Evolutionary conservation across 2,888 invertebrate genomes (phyloP), one percentile per base, ranked within the genome.

Genomic region (Macrophya annulata): DNA sequence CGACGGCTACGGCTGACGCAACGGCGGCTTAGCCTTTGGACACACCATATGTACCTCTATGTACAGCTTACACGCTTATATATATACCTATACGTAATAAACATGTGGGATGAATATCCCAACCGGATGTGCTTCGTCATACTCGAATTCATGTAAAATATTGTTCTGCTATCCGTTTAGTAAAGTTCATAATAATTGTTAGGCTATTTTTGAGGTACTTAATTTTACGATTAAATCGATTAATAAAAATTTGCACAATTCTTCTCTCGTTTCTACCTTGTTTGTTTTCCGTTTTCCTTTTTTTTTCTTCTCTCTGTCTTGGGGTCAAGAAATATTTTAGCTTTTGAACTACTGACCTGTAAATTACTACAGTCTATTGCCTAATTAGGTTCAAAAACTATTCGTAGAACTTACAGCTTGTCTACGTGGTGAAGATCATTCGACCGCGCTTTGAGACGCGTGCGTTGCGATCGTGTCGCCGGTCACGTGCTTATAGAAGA

Each of bases 111-210:
- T 68, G 68, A 68, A 68, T 68, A 37, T 68, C 37, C 15, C 37
- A 68, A 68, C 37, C 68, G 68, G 68, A 68, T 68, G 68, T 68
- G 68, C 12, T 10, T 31, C 74, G 74, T 74, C 45, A 37, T 68
- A 5, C 68, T 68, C 68, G 68, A 68, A 68, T 37, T 37, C 37
- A 37, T 62, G 10, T 62, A 25, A 5, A 25, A 62, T 21, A 62
- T 62, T 62, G 62, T 12, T 62, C 62, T 62, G 12, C 25, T 62
- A 21, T 62, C 25, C 25, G 62, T 62, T 62, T 10, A 62, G 25
- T 25, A 25, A 25, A 25, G 62, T 12, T 6, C n/a, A 55, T 55
- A 55, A 31, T 4, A 62, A 12, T 25, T 4, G 62, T 62, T 21
- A 25, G 25, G 62, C 25, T 62, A 62, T 10, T 62, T 62, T 62